Evolutionary conservation across 2,888 invertebrate genomes (phyloP).

Genomic region (Sthenelais limicola): DNA sequence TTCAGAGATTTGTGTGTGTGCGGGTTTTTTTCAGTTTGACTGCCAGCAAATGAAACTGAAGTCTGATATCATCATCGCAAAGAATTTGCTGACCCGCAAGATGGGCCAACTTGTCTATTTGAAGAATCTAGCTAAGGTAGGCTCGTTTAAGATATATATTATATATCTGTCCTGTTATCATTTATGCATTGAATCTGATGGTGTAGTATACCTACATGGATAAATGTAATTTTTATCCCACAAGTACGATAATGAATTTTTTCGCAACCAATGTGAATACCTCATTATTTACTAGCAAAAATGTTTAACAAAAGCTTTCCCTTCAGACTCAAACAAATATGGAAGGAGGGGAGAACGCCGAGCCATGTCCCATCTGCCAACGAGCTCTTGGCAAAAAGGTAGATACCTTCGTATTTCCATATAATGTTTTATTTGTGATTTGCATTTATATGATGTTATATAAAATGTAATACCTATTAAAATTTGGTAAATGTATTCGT

Average conservation of each 20-base stretch:
- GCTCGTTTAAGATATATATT: not conserved
- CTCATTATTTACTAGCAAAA: too few relatives aligned
- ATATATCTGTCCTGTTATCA: not conserved
- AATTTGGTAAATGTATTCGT: too few relatives aligned
- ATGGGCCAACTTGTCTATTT: constrained; percentile 80
- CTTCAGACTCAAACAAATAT: constrained; percentile 73
- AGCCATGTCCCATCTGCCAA: constrained; percentile 82
- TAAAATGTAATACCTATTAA: not conserved
- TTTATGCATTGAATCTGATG: not conserved
- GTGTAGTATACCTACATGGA: too few relatives aligned
- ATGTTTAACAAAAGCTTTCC: too few relatives aligned
- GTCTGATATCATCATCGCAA: constrained; percentile 63
- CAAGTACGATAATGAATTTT: too few relatives aligned
- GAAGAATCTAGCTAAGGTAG: constrained; percentile 76
- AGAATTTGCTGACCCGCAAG: constrained; percentile 74
- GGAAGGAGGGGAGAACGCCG: constrained; percentile 74
- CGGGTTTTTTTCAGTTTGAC: constrained; percentile 58
- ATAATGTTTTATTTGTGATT: not conserved
- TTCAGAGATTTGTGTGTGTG: not conserved
- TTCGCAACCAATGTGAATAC: too few relatives aligned
- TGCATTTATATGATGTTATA: not conserved
- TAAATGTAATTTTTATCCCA: too few relatives aligned
- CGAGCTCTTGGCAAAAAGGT: constrained; percentile 76
- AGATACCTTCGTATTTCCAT: not conserved
- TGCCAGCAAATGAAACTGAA: constrained; percentile 60